Percentiles rank a stretch among this genome's conserved stretches.
Conservation (phyloP, 2,797 vertebrate species). For the Agapornis canus region DNA sequence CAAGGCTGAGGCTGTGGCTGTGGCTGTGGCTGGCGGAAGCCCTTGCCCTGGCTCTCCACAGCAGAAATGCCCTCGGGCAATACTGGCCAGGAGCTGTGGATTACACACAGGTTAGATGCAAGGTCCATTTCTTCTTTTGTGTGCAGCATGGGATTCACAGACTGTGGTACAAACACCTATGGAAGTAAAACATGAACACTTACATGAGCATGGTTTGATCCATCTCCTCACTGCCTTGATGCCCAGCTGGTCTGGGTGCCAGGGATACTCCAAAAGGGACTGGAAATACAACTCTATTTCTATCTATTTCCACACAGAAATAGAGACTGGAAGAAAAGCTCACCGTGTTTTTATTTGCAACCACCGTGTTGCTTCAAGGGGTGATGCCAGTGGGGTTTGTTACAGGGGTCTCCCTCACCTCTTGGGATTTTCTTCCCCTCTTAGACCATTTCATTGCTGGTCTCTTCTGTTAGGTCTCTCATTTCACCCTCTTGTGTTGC, state of each 20-base stretch:
- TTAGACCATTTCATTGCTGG: background rate
- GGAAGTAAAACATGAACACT: background rate
- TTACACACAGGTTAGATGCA: accelerated
- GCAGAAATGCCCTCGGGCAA: accelerated
- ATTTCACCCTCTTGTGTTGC: background rate
- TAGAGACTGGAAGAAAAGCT: background rate
- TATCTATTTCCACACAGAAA: background rate
- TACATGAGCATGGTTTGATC: accelerated
- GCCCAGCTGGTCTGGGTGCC: accelerated
- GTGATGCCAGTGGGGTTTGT: background rate
- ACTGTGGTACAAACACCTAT: background rate
- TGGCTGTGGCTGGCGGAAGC: background rate
- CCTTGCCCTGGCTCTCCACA: background rate
- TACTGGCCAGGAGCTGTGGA: background rate
- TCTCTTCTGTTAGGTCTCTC: background rate
- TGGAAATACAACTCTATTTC: background rate
- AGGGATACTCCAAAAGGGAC: background rate
- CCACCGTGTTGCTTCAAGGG: background rate
- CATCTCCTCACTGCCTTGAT: background rate
- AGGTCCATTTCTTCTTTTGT: background rate
- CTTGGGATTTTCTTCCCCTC: background rate
- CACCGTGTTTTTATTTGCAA: background rate
- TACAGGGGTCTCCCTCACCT: background rate
- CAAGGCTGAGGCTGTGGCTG: background rate
- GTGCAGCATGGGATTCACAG: background rate